Evolutionary conservation across 2,113 vertebrate species (phyloP).

Genomic region (Zosterops pallidus): DNA sequence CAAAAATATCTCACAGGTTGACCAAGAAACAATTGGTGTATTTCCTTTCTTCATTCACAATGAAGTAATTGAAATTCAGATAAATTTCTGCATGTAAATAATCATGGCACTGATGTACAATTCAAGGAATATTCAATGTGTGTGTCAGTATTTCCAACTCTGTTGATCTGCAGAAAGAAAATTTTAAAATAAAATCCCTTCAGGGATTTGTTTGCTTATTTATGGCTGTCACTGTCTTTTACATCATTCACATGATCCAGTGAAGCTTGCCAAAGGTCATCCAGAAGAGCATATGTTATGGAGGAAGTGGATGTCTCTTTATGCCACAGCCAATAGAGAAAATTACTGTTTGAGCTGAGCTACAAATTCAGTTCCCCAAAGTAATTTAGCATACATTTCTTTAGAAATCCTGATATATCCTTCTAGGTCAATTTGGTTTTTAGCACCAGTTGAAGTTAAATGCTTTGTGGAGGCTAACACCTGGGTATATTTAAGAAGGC

Average conservation of each 20-base stretch:
- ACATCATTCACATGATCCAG: neutral
- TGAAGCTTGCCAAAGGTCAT: neutral
- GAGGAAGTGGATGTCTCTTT: neutral
- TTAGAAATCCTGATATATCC: neutral
- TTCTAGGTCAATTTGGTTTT: neutral
- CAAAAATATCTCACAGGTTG: neutral
- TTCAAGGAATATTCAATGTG: neutral
- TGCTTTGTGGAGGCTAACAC: neutral
- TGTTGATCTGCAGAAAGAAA: neutral
- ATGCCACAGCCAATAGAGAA: neutral
- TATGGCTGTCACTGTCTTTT: neutral
- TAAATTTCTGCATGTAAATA: neutral
- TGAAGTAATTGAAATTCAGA: neutral
- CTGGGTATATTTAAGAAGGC: neutral
- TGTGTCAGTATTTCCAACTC: neutral
- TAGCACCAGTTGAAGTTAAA: neutral
- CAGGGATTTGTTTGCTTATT: neutral
- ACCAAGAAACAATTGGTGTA: neutral
- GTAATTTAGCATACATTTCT: slow-evolving; percentile 40
- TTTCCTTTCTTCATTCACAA: neutral
- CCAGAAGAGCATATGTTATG: neutral
- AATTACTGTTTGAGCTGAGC: slow-evolving; percentile 5
- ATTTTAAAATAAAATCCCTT: neutral
- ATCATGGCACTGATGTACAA: neutral
- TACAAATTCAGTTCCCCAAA: slow-evolving; percentile 33